A percentile compares a stretch with the other conserved stretches of the same genome.
Evolutionary conservation across 2,113 vertebrate species (phyloP).

Genomic region (Semnopithecus entellus): DNA sequence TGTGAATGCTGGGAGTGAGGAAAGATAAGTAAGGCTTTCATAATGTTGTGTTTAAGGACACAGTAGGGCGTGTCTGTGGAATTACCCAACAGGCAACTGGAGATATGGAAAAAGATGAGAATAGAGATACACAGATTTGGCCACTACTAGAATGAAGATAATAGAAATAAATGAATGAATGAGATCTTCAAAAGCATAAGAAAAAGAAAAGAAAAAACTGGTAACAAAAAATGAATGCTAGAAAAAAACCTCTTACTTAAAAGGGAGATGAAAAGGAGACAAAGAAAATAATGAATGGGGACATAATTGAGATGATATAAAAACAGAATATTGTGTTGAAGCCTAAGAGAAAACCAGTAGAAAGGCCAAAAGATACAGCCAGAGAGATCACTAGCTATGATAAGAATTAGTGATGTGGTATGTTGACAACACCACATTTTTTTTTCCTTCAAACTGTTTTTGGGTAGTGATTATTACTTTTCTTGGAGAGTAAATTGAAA

Average conservation of each 20-base stretch:
- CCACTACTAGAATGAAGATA: background rate
- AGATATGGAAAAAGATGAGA: background rate
- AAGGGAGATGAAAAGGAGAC: background rate
- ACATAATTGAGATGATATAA: background rate
- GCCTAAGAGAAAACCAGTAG: background rate
- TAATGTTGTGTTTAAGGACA: background rate
- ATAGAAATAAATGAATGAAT: background rate
- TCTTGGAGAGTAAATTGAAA: background rate
- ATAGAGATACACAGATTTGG: background rate
- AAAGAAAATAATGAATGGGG: background rate
- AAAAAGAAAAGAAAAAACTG: background rate
- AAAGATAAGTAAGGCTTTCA: background rate
- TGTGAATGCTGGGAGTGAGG: background rate
- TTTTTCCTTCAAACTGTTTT: background rate
- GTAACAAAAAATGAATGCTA: background rate
- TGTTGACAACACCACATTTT: background rate
- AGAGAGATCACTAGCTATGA: background rate
- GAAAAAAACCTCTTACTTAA: background rate
- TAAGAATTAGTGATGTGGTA: background rate
- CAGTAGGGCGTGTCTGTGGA: background rate
- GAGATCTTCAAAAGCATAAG: background rate
- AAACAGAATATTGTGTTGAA: background rate
- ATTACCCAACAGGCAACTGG: background rate
- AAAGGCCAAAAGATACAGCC: background rate
- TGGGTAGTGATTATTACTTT: background rate